phyloP scores from a whole-genome alignment of 2,113 vertebrate genomes.

The Syrrhaptes paradoxus region DNA sequence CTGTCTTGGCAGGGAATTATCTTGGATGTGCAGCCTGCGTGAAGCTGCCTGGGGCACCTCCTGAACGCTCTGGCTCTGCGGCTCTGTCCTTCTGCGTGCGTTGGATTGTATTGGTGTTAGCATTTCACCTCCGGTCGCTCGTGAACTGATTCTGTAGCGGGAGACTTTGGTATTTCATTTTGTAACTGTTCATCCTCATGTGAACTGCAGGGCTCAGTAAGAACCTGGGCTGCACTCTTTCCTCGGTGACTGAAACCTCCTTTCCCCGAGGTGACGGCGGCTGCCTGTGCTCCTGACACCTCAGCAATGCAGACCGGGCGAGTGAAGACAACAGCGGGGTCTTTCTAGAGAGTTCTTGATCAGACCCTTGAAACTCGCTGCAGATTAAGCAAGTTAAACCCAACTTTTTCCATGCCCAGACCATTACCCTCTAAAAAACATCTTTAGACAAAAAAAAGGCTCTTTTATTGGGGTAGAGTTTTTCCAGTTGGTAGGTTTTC shows the following conservation, averaged over 20 bases:
- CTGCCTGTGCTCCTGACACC: neutral
- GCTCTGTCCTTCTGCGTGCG: rapidly evolving
- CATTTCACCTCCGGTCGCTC: neutral
- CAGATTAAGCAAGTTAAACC: neutral
- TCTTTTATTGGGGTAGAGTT: neutral
- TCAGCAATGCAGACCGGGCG: rapidly evolving
- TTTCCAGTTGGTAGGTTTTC: neutral
- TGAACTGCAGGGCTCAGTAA: neutral
- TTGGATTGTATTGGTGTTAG: rapidly evolving
- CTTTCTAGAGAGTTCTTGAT: neutral
- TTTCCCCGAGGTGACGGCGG: neutral
- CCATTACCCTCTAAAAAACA: neutral
- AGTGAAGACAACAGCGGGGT: neutral
- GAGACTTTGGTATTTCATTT: neutral
- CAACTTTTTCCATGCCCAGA: neutral
- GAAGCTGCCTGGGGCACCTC: neutral
- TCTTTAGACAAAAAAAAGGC: neutral
- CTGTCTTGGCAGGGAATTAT: neutral
- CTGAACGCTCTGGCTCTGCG: neutral
- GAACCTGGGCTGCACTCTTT: neutral
- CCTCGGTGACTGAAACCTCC: neutral
- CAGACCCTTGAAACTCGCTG: neutral
- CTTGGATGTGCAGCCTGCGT: neutral
- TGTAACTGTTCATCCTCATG: neutral
- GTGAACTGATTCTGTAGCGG: neutral